A percentile compares a stretch with the other conserved stretches of the same genome.
These are phyloP conservation scores for Xanthorhoe spadicearia DNA, from an alignment of 2,888 invertebrate species.

Conservation along the genomic window DNA sequence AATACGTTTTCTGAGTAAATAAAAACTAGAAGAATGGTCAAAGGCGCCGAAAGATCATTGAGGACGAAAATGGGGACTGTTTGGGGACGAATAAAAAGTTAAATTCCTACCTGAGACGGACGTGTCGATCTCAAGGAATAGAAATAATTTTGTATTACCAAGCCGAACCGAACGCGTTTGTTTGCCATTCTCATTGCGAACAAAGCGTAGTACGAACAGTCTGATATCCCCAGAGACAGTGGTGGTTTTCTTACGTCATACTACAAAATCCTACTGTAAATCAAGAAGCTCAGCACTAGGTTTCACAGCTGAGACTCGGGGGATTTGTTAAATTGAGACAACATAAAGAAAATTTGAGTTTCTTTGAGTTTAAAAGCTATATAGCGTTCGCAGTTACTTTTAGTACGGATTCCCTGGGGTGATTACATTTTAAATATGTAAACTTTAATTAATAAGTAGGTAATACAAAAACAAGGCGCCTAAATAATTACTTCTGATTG, in stretches of 20 bases:
- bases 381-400: neutral
- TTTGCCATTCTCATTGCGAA: slow-evolving; percentile 70
- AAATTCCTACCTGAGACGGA: slow-evolving; percentile 31
- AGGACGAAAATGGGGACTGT: slow-evolving; percentile 16
- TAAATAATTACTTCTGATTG: neutral
- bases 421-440: neutral
- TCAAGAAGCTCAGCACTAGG: neutral
- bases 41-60: slow-evolving; percentile 22
- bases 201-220: slow-evolving; percentile 52
- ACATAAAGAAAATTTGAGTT: neutral
- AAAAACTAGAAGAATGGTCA: slow-evolving; percentile 26
- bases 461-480: neutral
- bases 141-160: slow-evolving; percentile 43
- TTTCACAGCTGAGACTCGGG: neutral
- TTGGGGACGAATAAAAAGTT: slow-evolving; percentile 27
- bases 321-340: neutral
- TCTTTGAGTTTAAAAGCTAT: neutral
- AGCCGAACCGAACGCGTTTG: slow-evolving; percentile 51
- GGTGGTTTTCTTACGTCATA: slow-evolving; percentile 12
- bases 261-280: neutral
- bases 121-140: slow-evolving; percentile 41
- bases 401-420: neutral
- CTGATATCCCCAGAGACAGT: slow-evolving; percentile 25
- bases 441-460: neutral
- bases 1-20: slow-evolving; percentile 16